Conservation (phyloP, 2,888 invertebrate species). For the Drosophila anceps region DNA sequence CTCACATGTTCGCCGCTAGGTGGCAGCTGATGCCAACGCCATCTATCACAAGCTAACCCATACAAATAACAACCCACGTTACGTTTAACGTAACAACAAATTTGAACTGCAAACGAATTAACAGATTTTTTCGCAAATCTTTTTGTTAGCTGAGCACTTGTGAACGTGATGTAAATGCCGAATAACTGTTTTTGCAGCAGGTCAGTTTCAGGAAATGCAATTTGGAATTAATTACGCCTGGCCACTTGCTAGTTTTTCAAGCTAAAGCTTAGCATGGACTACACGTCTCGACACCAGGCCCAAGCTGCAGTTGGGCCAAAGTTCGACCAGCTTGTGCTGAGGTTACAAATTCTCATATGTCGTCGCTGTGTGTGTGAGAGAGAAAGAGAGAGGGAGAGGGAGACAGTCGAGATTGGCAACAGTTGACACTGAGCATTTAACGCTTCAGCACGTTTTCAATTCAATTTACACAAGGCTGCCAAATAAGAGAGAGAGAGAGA, state of each 20-base stretch:
- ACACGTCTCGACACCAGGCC: constrained; percentile 4
- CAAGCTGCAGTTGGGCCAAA: constrained; percentile 39
- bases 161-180: constrained; percentile 40
- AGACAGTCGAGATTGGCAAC: constrained; percentile 77
- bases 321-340: constrained; percentile 81
- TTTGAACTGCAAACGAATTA: constrained; percentile 13
- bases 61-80: background rate
- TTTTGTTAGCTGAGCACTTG: constrained; percentile 4
- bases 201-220: constrained; percentile 66
- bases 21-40: constrained; percentile 9
- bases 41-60: background rate
- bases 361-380: constrained; percentile 41
- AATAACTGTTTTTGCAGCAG: constrained; percentile 27
- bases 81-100: constrained; percentile 18
- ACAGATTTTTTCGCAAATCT: constrained; percentile 47
- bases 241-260: constrained; percentile 48
- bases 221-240: constrained; percentile 76
- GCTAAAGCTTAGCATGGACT: constrained; percentile 23
- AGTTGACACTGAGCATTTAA: constrained; percentile 86
- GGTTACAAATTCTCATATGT: constrained; percentile 84
- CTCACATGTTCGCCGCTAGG: constrained; percentile 29
- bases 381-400: constrained; percentile 23
- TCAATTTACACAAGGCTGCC: constrained; percentile 77
- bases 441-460: constrained; percentile 85
- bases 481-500: constrained; percentile 6